Base-by-base conservation (phyloP, 2,113 vertebrate genomes). In the Ovis canadensis region DNA sequence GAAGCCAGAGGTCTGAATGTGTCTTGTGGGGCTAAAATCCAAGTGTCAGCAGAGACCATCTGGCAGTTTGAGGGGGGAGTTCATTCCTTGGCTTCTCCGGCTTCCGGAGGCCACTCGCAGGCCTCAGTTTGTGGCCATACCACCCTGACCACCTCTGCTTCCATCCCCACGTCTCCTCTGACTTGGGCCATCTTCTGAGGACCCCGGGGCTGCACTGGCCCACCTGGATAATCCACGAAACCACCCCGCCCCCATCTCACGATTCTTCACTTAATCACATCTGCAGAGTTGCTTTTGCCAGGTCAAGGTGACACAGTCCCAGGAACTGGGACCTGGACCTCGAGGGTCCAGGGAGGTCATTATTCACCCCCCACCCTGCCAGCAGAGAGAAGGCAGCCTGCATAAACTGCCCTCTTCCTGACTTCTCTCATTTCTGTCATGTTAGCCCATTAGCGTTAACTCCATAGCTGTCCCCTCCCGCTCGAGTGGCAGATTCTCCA, bases 291-390 rank as follows among this genome's bases (percentile, higher is more conserved):
- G 5, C 67, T 23, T 64, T 36, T 60, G 40, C 57, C 19, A 29
- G 5, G 9, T 54, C 64, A 87, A 74, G 77, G 82, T 31, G 59
- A 88, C 50, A 27, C 57, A 84, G 45, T 50, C 52, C 45, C 27
- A 17, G 80, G 40, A 54, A 48, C 21, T 10, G 77, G 74, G 67
- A 83, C n/a, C 7, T 25, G 55, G 23, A 55, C 50, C 45, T 40
- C 2, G 1, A 11, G 1, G 5, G 21, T 10, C 10, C 6, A 7
- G 3, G 9, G 3, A 2, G n/a, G 12, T 7, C 36, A 8, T 62
- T 29, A 31, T 60, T 64, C 45, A 3, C 3, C 31, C 36, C 11
- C 15, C 86, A 3, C 19, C 19, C 6, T 16, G 62, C 8, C 31
- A 8, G 50, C 82, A 80, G 62, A 55, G 19, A 60, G 43, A 67